Base-by-base conservation (phyloP, 1,140 invertebrate species). In the Antheraea pernyi region DNA sequence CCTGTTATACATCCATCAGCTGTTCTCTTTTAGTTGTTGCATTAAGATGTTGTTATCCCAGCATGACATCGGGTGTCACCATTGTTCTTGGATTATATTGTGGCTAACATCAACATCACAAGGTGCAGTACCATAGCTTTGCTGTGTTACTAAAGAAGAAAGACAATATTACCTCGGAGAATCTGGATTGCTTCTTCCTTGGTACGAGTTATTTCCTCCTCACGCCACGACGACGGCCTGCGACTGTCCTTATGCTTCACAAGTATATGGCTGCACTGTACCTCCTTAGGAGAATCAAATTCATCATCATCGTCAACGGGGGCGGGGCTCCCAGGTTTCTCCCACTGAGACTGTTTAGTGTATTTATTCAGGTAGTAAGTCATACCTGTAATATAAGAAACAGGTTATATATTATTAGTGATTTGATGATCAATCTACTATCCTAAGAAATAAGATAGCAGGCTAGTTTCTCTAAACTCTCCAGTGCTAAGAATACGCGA, bases 331-430 rank as follows among this genome's bases (percentile, higher is more conserved):
- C 96, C 96, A 42, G 99, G 99, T 37, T 94, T 93, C 69, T 99
- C 97, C 99, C 99, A 99, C 89, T 99, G 98, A 76, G 97, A 99
- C 82, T 99, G 97, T 86, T 99, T 99, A n/a, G 98, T 99, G 89
- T 97, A 96, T 37, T 97, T 93, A 87, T 99, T 99, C 68, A 99
- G 93, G 89, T 98, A 99, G 92, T 99, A 87, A 7, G 75, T 80
- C 79, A 81, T 77, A 19, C 83, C 83, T 85, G 71, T 10, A 75
- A 78, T 60, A n/a, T 42, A 11, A 42, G 7, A 42, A 42, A 8
- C 7, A 42, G 11, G 1, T 10, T 11, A 42, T 10, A 42, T 3
- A 30, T 30, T 30, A n/a, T 30, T 30, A 30, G 22, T 30, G 22
- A 30, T 1, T 4, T 30, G 22, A 30, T 30, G 22, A 4, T 30